These are phyloP conservation scores for Toxotes chatareus DNA, from an alignment of 2,113 vertebrate genomes.

Conservation along the genomic window DNA sequence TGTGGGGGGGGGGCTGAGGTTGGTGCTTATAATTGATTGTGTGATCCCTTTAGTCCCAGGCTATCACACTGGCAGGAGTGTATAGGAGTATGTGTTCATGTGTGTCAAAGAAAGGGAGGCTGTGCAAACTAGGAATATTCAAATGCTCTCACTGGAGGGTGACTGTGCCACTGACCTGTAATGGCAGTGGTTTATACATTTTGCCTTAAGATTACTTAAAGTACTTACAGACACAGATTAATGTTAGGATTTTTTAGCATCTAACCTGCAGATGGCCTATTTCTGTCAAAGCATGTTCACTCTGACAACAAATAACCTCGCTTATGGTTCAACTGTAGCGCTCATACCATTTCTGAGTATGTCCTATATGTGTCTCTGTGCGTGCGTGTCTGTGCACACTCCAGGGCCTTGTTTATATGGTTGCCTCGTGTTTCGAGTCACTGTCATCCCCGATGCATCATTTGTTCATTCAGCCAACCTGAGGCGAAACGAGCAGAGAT, in stretches of 20 bases:
- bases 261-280: conserved; percentile 40
- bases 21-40: conserved; percentile 33
- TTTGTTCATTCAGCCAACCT: conserved; percentile 2
- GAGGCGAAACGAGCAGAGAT: not conserved
- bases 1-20: conserved; percentile 16
- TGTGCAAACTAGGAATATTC: conserved; percentile 13
- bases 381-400: not conserved
- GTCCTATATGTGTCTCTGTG: not conserved
- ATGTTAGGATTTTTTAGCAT: conserved; percentile 7
- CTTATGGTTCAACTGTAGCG: not conserved
- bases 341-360: not conserved
- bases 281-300: conserved; percentile 47
- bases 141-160: not conserved
- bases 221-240: conserved; percentile 3
- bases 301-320: conserved; percentile 18
- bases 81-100: not conserved
- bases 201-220: not conserved
- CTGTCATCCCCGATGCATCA: conserved; percentile 12
- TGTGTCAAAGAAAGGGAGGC: not conserved
- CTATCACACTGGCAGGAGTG: conserved; percentile 23
- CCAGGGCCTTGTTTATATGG: conserved; percentile 10
- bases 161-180: not conserved
- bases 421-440: conserved; percentile 29
- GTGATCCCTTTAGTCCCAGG: conserved; percentile 23
- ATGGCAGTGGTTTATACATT: conserved; percentile 8